Base-by-base conservation (phyloP, 2,797 vertebrate species). In the Platalea minor region DNA sequence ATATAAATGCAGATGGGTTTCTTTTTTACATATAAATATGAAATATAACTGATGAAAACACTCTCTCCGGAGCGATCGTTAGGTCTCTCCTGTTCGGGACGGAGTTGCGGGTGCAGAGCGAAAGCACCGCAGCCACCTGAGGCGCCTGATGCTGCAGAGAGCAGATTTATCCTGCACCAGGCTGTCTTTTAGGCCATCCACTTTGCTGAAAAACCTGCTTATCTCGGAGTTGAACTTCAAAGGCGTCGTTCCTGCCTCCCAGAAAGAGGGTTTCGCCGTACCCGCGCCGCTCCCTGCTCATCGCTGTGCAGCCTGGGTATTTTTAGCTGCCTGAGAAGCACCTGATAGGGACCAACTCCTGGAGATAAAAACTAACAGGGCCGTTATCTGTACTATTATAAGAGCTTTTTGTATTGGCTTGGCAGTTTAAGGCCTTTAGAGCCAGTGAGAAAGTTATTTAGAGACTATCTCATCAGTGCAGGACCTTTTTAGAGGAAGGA, bases 281-380 rank as follows among this genome's bases (percentile, higher is more conserved):
- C 23, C 46, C 13, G 0, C n/a, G 9, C 45, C 2, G 0, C 25
- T 51, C 48, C 25, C 59, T 33, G 39, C 48, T 23, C 69, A 29
- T 50, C 0, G 0, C 25, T 68, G 50, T 26, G 37, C 78, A 59
- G 72, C 54, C 54, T 31, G 23, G 6, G 60, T 93, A 79, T 77
- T 96, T 95, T 94, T 80, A 91, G 60, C 45, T 89, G 68, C 48
- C 51, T 54, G 64, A 69, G 85, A 70, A 95, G 65, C n/a, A 89
- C 59, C 59, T 91, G 75, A 83, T 12, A 59, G 21, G 25, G 17
- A 73, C 65, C 51, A 53, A 67, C 46, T 63, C 72, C 60, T 5
- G 11, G 43, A 91, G 84, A 87, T 79, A 85, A 89, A 76, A 90
- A 67, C 13, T 68, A 95, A 51, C 21, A 60, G 46, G 41, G 57